Base-by-base conservation (phyloP, 1,140 invertebrate genomes). In the Zaprionus vittiger region DNA sequence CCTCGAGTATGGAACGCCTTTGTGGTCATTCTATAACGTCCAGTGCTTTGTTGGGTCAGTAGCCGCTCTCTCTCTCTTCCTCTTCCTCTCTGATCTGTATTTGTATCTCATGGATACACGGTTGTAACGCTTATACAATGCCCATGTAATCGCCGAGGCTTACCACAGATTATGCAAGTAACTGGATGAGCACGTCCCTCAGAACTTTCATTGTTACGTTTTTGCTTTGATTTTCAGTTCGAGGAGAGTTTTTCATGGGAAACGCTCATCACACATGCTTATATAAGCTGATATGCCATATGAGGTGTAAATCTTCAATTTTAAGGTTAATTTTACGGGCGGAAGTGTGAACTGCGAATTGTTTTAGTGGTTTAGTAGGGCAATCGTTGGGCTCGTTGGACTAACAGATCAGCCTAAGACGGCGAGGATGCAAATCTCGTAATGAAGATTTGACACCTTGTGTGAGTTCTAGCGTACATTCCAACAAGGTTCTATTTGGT, bases 141-240 rank as follows among this genome's bases (percentile, higher is more conserved):
- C 59, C 67, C 70, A 28, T 78, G 80, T 81, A 82, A 84, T 82
- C 80, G 64, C 60, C 56, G 20, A 57, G 77, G 65, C 68, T 84
- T 84, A 84, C 82, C 47, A 60, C 80, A 84, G 82, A 82, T 84
- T 84, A 84, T 82, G 77, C 62, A 84, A 84, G 78, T 72, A 79
- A 71, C 76, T 79, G 59, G 76, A 56, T 64, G 57, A 73, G 31
- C 12, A 12, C 34, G 54, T 52, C 59, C 47, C 49, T 20, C 17
- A 41, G n/a, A 66, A 61, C 37, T 66, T 49, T 72, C 55, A 54
- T 67, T 73, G 63, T 55, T 24, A 2, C 15, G 49, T 11, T 34
- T 55, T 47, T 14, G 37, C 64, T 64, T 77, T 73, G 57, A 73
- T 77, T 74, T 55, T 56, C 26, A 14, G 12, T 31, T 9, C 41